Base-by-base conservation (phyloP, 2,113 vertebrate species). In the Lota lota region DNA sequence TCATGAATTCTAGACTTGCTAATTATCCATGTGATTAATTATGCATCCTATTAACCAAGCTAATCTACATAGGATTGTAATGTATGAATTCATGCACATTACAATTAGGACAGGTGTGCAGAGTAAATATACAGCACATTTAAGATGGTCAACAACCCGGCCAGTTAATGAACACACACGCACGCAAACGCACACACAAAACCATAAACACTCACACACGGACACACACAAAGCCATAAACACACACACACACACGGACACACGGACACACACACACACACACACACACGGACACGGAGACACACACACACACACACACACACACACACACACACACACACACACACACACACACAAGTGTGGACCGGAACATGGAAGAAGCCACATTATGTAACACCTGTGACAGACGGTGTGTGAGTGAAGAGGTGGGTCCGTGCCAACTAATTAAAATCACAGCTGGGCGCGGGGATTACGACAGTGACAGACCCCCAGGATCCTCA, bases 391-490 rank as follows among this genome's bases (percentile, higher is more conserved):
- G 72, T 77, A 74, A 78, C 68, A 68, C 63, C 20, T 5, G 47
- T 73, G 83, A 85, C 84, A 89, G 82, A 87, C 81, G 74, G 70
- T 68, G 76, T 63, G 19, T 24, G 47, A 75, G 50, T 73, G 76
- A 63, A 68, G 66, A 63, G 77, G 74, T 68, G 65, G 76, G 72
- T 14, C 72, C 53, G 72, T 83, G 87, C 86, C 86, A 90, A 89
- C 80, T 90, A 85, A 87, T 90, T 88, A 89, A 80, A 63, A 85
- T 76, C 77, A 81, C 85, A 90, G 87, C 85, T 87, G 86, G 85
- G 64, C 70, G 74, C 67, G 40, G 54, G 77, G 67, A 75, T 72
- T 54, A 61, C 73, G 81, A 57, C 50, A 22, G 72, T 61, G 61
- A 63, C 57, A 78, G 67, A 74, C 78, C 71, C 68, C 68, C 70